phyloP scores from a whole-genome alignment of 1,140 invertebrate species.

The Pantala flavescens region DNA sequence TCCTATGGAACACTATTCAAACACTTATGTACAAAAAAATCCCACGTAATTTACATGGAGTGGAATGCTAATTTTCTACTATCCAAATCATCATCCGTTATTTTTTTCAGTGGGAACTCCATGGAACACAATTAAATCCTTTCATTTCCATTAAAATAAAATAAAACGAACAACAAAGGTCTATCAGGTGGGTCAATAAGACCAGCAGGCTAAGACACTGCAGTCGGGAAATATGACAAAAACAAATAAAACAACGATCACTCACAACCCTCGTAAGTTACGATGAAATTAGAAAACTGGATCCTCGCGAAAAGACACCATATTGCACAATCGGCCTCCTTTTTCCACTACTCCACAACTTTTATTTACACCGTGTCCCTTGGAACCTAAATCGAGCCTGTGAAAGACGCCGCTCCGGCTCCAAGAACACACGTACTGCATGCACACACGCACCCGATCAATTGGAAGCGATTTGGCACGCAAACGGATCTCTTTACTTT shows the following conservation, averaged over 20 bases:
- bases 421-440: neutral
- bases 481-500: neutral
- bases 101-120: conserved; percentile 5
- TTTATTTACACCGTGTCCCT: neutral
- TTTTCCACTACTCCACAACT: neutral
- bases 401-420: neutral
- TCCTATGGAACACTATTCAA: neutral
- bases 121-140: neutral
- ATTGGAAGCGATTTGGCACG: neutral
- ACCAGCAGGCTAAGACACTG: neutral
- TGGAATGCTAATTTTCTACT: neutral
- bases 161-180: neutral
- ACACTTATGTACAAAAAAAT: neutral
- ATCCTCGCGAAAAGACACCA: neutral
- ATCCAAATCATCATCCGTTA: neutral
- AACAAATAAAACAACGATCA: neutral
- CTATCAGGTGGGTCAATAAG: neutral
- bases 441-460: neutral
- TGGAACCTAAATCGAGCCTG: neutral
- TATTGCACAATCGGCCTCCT: neutral
- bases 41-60: neutral
- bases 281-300: no score
- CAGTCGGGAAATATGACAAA: neutral
- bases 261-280: no score
- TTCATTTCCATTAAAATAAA: no score